Conservation (phyloP, 2,888 invertebrate species). For the Folsomia candida region DNA sequence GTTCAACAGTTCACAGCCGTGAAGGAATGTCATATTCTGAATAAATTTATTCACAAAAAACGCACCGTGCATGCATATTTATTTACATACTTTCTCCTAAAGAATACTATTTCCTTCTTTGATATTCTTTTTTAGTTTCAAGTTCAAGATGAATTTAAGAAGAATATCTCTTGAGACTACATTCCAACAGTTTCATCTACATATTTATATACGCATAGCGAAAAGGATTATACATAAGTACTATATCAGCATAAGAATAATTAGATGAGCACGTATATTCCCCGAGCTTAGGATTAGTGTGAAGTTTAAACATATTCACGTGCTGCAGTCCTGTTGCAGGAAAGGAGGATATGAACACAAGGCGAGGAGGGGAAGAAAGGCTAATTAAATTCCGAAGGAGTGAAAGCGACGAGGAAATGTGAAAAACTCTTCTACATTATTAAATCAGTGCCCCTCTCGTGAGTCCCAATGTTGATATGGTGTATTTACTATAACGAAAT, state of each 20-base stretch:
- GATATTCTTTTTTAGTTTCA: too few species aligned
- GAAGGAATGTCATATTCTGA: too few species aligned
- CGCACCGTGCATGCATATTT: too few species aligned
- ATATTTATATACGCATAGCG: too few species aligned
- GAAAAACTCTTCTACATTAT: not conserved
- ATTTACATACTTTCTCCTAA: too few species aligned
- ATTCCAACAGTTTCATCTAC: not conserved
- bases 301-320: not conserved
- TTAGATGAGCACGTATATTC: not conserved
- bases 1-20: too few species aligned
- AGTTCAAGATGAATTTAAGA: not conserved
- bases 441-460: not conserved
- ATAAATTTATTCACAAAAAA: too few species aligned
- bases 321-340: not conserved
- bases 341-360: not conserved
- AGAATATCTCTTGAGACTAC: not conserved
- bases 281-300: not conserved
- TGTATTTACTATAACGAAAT: too few species aligned
- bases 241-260: not conserved
- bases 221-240: not conserved
- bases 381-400: not conserved
- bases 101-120: too few species aligned
- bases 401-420: not conserved
- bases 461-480: not conserved
- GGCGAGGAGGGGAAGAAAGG: not conserved